Base-by-base conservation (phyloP, 2,113 vertebrate species). In the Sciurus niger region DNA sequence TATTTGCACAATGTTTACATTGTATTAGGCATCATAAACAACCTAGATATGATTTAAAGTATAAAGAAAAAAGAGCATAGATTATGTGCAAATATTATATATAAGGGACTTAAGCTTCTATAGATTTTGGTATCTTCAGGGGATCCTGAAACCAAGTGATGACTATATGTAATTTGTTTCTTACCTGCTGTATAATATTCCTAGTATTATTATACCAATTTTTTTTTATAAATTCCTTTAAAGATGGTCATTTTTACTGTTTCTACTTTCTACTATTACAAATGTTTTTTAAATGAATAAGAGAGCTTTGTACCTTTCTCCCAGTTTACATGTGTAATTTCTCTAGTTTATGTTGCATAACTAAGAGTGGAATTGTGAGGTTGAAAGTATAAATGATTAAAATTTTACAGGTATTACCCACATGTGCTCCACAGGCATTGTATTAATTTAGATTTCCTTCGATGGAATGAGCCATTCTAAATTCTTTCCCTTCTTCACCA, bases 231-330 rank as follows among this genome's bases (percentile, higher is more conserved):
- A 73, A 14, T 73, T 78, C 48, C 22, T 63, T 68, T 90, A 74
- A 86, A 74, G 48, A 67, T 43, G 51, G 32, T 8, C 3, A 84
- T 88, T 87, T 51, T 17, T 77, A 77, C 46, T 40, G 30, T 55
- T 80, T 80, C 65, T 80, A 74, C 20, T 89, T 95, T 85, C 73
- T 95, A 48, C 82, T 84, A 30, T 83, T 91, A 63, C 16, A 67
- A 80, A 63, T 11, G 67, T 74, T 84, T 48, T 85, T 95, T 80
- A 32, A 68, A 24, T 79, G 17, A 68, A 58, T 28, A 92, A 73
- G 55, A 67, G 32, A 67, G 48, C 51, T 6, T 58, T 65, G 46
- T 67, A 73, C 17, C 51, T 58, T 20, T 78, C 65, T 84, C 53
- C 40, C 53, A 84, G 16, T 73, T 79, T 55, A 58, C 22, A 67